phyloP scores from a whole-genome alignment of 2,113 vertebrate genomes.

The Trochalopteron elliotii region DNA sequence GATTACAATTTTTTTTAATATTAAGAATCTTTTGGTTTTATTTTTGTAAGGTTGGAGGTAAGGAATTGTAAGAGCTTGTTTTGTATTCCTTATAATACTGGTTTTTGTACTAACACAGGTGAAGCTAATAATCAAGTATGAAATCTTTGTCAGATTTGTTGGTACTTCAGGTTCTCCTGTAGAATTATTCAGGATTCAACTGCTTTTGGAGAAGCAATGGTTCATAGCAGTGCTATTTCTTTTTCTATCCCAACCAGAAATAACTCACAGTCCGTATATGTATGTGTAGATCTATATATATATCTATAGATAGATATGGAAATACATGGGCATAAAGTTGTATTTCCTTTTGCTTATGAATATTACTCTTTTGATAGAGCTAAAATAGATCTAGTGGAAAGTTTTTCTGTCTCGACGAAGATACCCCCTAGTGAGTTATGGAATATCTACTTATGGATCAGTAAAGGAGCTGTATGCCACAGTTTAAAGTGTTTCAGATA shows the following conservation, averaged over 20 bases:
- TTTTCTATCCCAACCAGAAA: neutral
- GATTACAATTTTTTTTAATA: fast-evolving
- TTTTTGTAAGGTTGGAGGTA: neutral
- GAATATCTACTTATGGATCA: neutral
- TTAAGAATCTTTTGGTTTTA: neutral
- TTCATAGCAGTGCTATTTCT: neutral
- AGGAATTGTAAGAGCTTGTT: neutral
- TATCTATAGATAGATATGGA: too few relatives aligned
- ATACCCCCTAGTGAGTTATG: neutral
- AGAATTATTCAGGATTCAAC: neutral
- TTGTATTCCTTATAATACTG: neutral
- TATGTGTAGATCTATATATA: neutral
- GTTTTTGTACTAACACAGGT: neutral
- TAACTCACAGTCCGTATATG: neutral
- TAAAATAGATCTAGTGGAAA: neutral
- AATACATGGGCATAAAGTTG: fast-evolving
- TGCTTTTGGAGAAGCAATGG: neutral
- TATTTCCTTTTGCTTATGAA: neutral
- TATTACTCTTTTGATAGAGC: neutral
- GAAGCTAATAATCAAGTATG: neutral
- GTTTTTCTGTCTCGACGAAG: neutral
- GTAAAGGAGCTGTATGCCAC: neutral
- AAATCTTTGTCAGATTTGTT: neutral
- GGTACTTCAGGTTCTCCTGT: neutral
- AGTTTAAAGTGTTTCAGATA: neutral